Evolutionary conservation across 2,797 vertebrate species (phyloP), one percentile per base, ranked within the genome.

Genomic region (Hyperoplus immaculatus): DNA sequence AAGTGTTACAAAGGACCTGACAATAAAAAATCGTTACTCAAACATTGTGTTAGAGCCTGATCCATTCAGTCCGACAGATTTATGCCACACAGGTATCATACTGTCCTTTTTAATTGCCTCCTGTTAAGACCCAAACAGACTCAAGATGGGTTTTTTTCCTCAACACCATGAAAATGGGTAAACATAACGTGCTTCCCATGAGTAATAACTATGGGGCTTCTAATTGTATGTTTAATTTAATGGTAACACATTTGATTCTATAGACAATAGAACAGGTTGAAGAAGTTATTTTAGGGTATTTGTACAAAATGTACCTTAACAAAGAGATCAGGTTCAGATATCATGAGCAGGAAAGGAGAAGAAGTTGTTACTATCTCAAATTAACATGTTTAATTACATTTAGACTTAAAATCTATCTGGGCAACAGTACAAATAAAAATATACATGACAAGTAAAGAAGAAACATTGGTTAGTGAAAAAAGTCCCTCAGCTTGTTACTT

Each of bases 11-110:
- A 72, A 42, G 1, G 12, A 59, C 12, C 29, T 58, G 18, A 61
- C 42, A 68, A 67, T 55, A 42, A 88, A 88, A 54, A 56, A 75
- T 66, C 56, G 59, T 53, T 69, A 29, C 11, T 66, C 6, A 70
- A 69, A 79, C 16, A 3, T 4, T 60, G 21, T 13, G 3, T 80
- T 67, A 8, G 42, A 57, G 56, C n/a, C 16, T 59, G 29, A 61
- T 70, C n/a, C 10, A 18, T 67, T 16, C 38, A 58, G 18, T n/a
- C 38, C 59, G 18, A 78, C 8, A 69, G 8, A 53, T 62, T 75
- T 75, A 10, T 51, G 56, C n/a, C 13, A 54, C 56, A 55, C 46
- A 11, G 41, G 5, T 6, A 45, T 10, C n/a, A 29, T 47, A 0
- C 6, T 8, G 16, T 4, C 6, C 36, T 69, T 56, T 39, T 8